Evolutionary conservation across 2,888 invertebrate genomes (phyloP).

Genomic region (Rhamphomyia laevipes): DNA sequence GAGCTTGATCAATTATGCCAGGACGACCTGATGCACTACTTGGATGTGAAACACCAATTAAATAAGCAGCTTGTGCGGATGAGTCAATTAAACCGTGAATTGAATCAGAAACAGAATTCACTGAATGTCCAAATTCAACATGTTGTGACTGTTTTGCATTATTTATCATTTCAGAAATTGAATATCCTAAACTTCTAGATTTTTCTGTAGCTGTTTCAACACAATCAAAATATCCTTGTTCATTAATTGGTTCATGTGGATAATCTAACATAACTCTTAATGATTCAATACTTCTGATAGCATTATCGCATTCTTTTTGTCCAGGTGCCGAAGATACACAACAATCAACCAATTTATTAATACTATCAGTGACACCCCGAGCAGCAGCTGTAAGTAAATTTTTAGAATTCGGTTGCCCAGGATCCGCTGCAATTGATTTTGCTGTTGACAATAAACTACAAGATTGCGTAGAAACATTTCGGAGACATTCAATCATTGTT

Average conservation of each 20-base stretch:
- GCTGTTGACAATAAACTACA: slow-evolving; percentile 77
- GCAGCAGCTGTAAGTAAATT: slow-evolving; percentile 82
- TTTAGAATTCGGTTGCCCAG: slow-evolving; percentile 79
- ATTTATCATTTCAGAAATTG: slow-evolving; percentile 90
- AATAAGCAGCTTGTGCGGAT: slow-evolving; percentile 88
- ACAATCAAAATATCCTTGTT: slow-evolving; percentile 85
- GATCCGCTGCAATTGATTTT: slow-evolving; percentile 81
- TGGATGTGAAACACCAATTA: slow-evolving; percentile 87
- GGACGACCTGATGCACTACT: slow-evolving; percentile 78
- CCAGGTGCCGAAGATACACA: slow-evolving; percentile 81
- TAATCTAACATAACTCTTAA: slow-evolving; percentile 70
- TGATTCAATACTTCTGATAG: slow-evolving; percentile 82
- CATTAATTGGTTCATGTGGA: slow-evolving; percentile 78
- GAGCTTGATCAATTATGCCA: slow-evolving; percentile 79
- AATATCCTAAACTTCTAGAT: slow-evolving; percentile 73
- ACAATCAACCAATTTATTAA: slow-evolving; percentile 68
- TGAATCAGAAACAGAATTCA: slow-evolving; percentile 70
- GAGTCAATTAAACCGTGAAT: slow-evolving; percentile 89
- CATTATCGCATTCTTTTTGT: slow-evolving; percentile 93
- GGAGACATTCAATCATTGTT: slow-evolving; percentile 76
- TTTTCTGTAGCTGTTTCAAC: slow-evolving; percentile 82
- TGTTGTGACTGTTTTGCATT: slow-evolving; percentile 80
- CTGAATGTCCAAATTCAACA: slow-evolving; percentile 73
- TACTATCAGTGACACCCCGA: slow-evolving; percentile 81
- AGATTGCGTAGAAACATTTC: slow-evolving; percentile 76